A percentile compares a stretch with the other conserved stretches of the same genome.
Conservation (phyloP, 2,113 vertebrate genomes). For the Gymnogyps californianus region DNA sequence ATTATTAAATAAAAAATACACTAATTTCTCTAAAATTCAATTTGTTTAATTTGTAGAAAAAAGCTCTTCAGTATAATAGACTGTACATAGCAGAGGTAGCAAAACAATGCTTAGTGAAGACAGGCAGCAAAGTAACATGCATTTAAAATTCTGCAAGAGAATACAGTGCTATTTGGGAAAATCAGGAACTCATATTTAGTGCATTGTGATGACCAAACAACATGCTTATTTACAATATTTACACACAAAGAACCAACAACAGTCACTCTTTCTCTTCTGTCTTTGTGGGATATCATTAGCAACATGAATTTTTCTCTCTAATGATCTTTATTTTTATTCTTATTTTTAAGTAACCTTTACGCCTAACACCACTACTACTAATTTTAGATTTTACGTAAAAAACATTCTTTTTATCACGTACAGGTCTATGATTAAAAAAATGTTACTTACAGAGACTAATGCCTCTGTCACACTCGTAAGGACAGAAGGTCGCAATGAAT, state of each 20-base stretch:
- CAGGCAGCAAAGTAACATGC: neutral
- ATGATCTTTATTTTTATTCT: neutral
- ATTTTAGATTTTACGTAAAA: neutral
- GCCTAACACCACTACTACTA: neutral
- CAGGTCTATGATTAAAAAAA: neutral
- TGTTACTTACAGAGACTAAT: conserved; percentile 89
- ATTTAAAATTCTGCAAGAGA: neutral
- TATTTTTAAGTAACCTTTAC: neutral
- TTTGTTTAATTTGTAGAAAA: neutral
- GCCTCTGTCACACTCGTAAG: conserved; percentile 98
- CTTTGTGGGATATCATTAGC: neutral
- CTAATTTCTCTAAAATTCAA: neutral
- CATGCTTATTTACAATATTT: neutral
- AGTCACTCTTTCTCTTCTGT: neutral
- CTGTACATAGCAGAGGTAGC: neutral
- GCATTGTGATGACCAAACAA: neutral
- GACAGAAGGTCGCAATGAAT: conserved; percentile 93
- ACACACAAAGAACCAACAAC: neutral
- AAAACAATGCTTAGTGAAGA: neutral
- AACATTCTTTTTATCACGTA: neutral
- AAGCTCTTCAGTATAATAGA: neutral
- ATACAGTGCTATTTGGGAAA: neutral
- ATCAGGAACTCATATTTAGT: neutral
- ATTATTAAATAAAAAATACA: neutral
- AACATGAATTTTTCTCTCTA: neutral